A percentile compares a stretch with the other conserved stretches of the same genome.
These are phyloP conservation scores for Aurelia coerulea DNA, from an alignment of 30 jellyfish, hydroid and myxozoan species.

Conservation along the genomic window DNA sequence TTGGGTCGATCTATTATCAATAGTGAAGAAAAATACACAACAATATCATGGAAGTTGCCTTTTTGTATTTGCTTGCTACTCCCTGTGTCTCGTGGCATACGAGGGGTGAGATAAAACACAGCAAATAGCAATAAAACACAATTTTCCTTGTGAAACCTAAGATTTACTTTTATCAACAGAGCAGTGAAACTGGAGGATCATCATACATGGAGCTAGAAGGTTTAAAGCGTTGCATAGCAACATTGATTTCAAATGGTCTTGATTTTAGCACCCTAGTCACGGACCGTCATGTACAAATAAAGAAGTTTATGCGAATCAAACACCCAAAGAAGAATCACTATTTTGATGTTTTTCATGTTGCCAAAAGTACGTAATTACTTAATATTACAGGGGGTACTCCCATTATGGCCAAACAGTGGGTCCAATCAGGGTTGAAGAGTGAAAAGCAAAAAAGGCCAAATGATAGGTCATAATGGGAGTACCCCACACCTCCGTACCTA, in stretches of 20 bases:
- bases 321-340: neutral
- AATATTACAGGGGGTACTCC: neutral
- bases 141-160: too few relatives aligned
- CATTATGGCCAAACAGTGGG: neutral
- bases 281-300: conserved; percentile 19
- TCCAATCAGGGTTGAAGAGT: neutral
- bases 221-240: conserved; percentile 6
- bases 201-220: conserved; percentile 36
- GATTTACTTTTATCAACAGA: neutral
- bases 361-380: too few relatives aligned
- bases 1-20: too few relatives aligned
- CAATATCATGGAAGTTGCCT: too few relatives aligned
- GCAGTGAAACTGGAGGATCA: conserved; percentile 28
- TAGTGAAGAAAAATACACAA: too few relatives aligned
- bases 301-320: conserved; percentile 9
- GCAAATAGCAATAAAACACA: too few relatives aligned
- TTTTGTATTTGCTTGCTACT: too few relatives aligned
- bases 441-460: too few relatives aligned
- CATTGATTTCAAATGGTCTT: neutral
- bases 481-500: too few relatives aligned
- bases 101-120: too few relatives aligned
- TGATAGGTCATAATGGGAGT: too few relatives aligned
- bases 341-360: conserved; percentile 33
- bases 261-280: conserved; percentile 28
- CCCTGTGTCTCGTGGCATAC: too few relatives aligned